These are phyloP conservation scores for Pseudocheirus occidentalis DNA, from an alignment of 2,797 vertebrate species.

Conservation along the genomic window DNA sequence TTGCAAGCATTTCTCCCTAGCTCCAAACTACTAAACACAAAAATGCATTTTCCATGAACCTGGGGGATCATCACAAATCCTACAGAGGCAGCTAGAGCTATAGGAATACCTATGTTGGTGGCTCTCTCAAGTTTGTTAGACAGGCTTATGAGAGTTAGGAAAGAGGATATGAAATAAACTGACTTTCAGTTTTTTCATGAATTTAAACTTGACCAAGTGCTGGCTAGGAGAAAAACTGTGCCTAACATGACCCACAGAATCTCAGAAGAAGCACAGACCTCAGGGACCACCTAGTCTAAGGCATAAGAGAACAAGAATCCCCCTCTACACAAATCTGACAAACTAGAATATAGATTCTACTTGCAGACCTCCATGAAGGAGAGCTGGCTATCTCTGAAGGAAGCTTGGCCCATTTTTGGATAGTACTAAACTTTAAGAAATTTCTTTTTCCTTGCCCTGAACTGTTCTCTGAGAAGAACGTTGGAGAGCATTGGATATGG, in stretches of 20 bases:
- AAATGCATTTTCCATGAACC: neutral
- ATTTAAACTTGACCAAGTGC: neutral
- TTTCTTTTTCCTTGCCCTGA: neutral
- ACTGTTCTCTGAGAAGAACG: neutral
- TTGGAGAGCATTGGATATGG: neutral
- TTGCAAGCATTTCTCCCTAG: neutral
- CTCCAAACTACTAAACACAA: neutral
- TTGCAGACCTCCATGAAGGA: neutral
- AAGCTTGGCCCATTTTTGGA: neutral
- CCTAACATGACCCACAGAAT: neutral
- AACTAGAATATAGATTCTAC: neutral
- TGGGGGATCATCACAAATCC: neutral
- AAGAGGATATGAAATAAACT: neutral
- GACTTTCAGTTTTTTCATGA: neutral
- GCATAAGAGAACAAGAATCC: neutral
- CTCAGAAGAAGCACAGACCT: neutral
- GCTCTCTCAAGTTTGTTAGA: neutral
- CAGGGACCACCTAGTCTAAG: neutral
- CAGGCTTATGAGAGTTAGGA: neutral
- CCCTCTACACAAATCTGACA: neutral
- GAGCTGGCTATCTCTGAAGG: neutral
- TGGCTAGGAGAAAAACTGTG: neutral
- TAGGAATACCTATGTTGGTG: neutral
- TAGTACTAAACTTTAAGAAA: neutral
- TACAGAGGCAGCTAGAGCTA: neutral